Base-by-base conservation (phyloP, 2,797 vertebrate genomes). In the Pterois miles region DNA sequence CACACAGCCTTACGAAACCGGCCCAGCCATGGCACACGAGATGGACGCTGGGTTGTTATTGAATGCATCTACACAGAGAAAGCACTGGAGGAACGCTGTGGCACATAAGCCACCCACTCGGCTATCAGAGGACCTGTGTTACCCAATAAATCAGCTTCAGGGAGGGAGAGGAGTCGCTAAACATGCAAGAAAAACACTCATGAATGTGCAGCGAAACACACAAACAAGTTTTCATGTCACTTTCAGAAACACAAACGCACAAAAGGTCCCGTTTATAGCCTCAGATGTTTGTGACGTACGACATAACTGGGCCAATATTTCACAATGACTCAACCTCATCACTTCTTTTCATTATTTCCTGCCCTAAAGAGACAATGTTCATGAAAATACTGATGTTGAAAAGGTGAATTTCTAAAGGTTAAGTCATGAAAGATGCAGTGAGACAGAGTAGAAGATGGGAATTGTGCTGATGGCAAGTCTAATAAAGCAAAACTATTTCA, bases 41-140 rank as follows among this genome's bases (percentile, higher is more conserved):
- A 82, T 46, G 60, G 54, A 81, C 70, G 57, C 73, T 0, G 70
- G 77, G 72, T 71, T 80, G 56, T 70, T 82, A 81, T 65, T 2
- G 6, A 76, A 50, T 40, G 50, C 34, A 78, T 85, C 75, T 69
- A 43, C 52, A 12, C 38, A 76, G 63, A 67, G 76, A 78, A 79
- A 78, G 77, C 66, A 54, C 59, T 54, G 74, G 23, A 60, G 69
- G 72, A 64, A 40, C 10, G 6, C 68, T 54, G 27, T 50, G 48
- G 70, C 64, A 76, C 73, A 85, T 36, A 74, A 70, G 74, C 84
- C 86, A 73, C 89, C 87, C 88, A 90, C 88, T 84, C 80, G 5
- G 64, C 53, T 67, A 70, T 43, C 75, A 79, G 74, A 86, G 68
- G 50, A 83, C 75, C 65, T 67, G 67, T 80, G 71, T 80, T 74